These are phyloP conservation scores for Neoscelio sp. DNA, from an alignment of 2,888 invertebrate genomes.

Conservation along the genomic window DNA sequence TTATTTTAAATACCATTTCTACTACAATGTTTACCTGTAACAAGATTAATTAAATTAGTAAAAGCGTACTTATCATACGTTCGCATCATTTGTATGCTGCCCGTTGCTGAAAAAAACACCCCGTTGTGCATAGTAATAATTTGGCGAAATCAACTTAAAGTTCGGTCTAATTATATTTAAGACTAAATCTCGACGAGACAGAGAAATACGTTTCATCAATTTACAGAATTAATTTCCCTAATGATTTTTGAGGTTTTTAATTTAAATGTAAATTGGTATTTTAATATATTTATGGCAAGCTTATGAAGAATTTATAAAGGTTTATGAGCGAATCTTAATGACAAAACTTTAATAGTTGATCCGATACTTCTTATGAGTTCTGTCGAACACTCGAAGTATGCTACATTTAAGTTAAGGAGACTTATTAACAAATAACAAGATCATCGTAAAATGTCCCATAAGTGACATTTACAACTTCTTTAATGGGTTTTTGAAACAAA, in stretches of 20 bases:
- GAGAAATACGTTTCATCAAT: conserved; percentile 4
- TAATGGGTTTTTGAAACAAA: background rate
- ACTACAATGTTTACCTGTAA: no score
- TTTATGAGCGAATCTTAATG: conserved; percentile 18
- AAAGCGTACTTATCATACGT: background rate
- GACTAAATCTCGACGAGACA: background rate
- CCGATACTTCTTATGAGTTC: conserved; percentile 35
- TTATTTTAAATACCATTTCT: no score
- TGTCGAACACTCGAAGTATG: conserved; percentile 13
- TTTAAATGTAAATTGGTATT: conserved; percentile 39
- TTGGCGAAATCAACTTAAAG: background rate
- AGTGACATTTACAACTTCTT: conserved; percentile 16
- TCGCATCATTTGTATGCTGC: background rate
- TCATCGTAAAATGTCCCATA: conserved; percentile 9
- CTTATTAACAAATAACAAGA: conserved; percentile 34
- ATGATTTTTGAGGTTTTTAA: conserved; percentile 25
- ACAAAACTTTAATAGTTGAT: conserved; percentile 31
- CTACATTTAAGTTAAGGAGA: conserved; percentile 22
- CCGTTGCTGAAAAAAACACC: background rate
- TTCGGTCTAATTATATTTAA: background rate
- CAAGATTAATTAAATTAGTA: no score
- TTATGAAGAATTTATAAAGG: conserved; percentile 27
- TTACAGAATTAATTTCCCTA: conserved; percentile 10
- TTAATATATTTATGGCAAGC: conserved; percentile 25
- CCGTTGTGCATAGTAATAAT: background rate